Evolutionary conservation across 1,140 invertebrate genomes (phyloP), one percentile per base, ranked within the genome.

Genomic region (Papilio glaucus): DNA sequence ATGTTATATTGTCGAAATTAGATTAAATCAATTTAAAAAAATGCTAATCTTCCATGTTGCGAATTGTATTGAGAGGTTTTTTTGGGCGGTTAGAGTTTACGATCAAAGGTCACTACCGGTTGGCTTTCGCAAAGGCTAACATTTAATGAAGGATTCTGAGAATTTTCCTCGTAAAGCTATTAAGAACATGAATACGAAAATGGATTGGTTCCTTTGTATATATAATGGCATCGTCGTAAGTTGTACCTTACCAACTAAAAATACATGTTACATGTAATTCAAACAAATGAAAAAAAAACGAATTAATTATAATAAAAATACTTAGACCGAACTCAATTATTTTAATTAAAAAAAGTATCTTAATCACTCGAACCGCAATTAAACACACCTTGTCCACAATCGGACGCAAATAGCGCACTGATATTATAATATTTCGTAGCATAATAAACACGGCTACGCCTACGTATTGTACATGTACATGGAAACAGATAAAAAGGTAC

Each of bases 121-220:
- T 21, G 45, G 49, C 49, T 57, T 0, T 24, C 12, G 18, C 49
- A 24, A 57, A 57, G 49, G 18, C 49, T 57, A 26, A 57, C 49
- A 21, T 24, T 57, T 57, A 57, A 57, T 57, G 49, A 57, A 57
- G 49, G 49, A 57, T 24, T 26, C 49, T 57, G 18, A 10, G 49
- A 57, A 57, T 57, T 57, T 57, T 21, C 7, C 21, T 26, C 49
- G 9, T 57, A 57, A 57, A 57, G 21, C 49, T 12, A 18, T 49
- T 49, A 49, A 49, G 45, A 49, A 18, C 45, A 49, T 57, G 49
- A 57, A 57, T 57, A 57, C 49, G 21, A 57, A 57, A 57, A 24
- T 57, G 8, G 49, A 57, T 57, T 24, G 49, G 24, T 57, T 57
- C 49, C 21, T 57, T 57, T 57, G 45, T 53, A 53, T 21, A 33